Percentiles rank a stretch among this genome's conserved stretches.
Conservation (phyloP, 2,888 invertebrate species). For the Ephialtes manifestator region DNA sequence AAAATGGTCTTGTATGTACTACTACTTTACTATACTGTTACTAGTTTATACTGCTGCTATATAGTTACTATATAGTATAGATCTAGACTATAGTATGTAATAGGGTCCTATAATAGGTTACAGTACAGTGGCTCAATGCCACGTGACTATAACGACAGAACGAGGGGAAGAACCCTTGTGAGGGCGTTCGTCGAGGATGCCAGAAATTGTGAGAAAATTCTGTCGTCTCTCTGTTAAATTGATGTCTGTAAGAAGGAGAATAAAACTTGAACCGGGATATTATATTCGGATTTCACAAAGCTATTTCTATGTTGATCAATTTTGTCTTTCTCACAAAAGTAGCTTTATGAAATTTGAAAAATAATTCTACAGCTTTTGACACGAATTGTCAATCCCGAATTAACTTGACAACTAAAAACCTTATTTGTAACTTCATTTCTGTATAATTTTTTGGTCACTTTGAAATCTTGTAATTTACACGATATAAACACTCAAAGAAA, state of each 20-base stretch:
- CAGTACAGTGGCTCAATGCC: conserved; percentile 41
- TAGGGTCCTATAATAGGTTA: conserved; percentile 12
- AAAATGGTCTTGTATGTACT: neutral
- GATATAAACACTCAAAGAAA: too few relatives aligned
- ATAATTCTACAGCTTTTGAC: too few relatives aligned
- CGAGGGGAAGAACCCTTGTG: conserved; percentile 47
- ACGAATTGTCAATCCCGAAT: too few relatives aligned
- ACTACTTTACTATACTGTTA: neutral
- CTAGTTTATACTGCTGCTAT: neutral
- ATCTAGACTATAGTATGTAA: neutral
- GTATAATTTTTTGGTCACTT: too few relatives aligned
- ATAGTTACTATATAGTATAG: neutral
- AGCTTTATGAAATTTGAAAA: too few relatives aligned
- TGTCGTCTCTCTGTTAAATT: neutral
- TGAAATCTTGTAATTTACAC: too few relatives aligned
- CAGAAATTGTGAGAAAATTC: conserved; percentile 4
- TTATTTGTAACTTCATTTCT: too few relatives aligned
- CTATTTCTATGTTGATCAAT: neutral
- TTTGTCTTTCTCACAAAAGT: too few relatives aligned
- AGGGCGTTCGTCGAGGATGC: neutral
- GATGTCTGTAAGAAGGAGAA: neutral
- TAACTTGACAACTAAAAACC: too few relatives aligned
- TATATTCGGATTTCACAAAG: neutral
- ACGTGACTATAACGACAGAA: conserved; percentile 59
- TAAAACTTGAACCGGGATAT: neutral